Base-by-base conservation (phyloP, 2,888 invertebrate species). In the Pinctada fucata region DNA sequence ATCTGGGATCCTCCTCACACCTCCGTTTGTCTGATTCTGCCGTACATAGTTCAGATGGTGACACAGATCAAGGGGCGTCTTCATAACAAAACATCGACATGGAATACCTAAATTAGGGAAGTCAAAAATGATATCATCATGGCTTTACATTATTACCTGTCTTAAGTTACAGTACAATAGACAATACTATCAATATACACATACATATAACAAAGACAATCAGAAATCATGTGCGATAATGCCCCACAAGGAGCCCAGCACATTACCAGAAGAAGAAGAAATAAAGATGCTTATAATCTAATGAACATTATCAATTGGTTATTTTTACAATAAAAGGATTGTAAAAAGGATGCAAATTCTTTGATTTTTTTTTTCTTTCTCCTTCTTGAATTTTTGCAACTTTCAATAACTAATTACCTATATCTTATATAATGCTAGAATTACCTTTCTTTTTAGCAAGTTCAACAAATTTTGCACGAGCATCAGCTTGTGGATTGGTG, bases 1-100 rank as follows among this genome's bases (percentile, higher is more conserved):
- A 82, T 90, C 91, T 3, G 92, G 91, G n/a, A 92, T 85, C 3
- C 91, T 83, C 3, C 91, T 81, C 3, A 88, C 86, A 63, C 85
- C 72, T 3, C 91, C 90, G 4, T 86, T 78, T 2, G 91, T 90
- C 80, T 87, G 88, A 73, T 86, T 91, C 83, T 90, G 90, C 47
- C 91, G 84, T 47, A 89, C 86, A 75, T 87, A 85, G 84, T 92
- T 92, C 63, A 92, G 81, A 79, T 92, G 92, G 67, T 90, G 86
- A 47, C 90, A 88, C 65, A 91, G 72, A 48, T 89, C 89, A 13
- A 86, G 64, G 2, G 90, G 84, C 10, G 91, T 91, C 72, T 88
- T 86, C 85, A 92, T 84, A 69, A 87, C 76, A 79, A 91, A 87
- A 82, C 91, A 91, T 50, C 91, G 82, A 71, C 89, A 89, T 2